These are phyloP conservation scores for Listronotus bonariensis DNA, from an alignment of 1,140 invertebrate species.

Conservation along the genomic window DNA sequence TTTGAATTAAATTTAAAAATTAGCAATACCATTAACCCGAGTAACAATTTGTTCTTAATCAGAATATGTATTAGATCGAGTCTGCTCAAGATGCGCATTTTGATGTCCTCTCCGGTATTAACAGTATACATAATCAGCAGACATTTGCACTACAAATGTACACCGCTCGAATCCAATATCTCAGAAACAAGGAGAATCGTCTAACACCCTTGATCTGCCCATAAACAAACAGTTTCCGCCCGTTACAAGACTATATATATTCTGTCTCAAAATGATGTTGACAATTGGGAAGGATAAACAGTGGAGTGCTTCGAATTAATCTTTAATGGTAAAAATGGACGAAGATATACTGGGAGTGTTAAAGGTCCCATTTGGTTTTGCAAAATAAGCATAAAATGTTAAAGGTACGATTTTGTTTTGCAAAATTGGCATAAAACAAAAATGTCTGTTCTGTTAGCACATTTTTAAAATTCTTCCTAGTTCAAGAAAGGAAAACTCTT, in stretches of 20 bases:
- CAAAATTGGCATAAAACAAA: no score
- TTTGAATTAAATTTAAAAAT: no score
- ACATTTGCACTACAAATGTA: constrained; percentile 20
- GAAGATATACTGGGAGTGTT: no score
- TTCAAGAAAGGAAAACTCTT: no score
- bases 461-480: no score
- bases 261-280: constrained; percentile 10
- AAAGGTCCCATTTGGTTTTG: no score
- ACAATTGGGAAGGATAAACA: constrained; percentile 1
- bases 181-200: constrained; percentile 11
- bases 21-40: no score
- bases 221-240: constrained; percentile 18
- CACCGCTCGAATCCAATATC: constrained; percentile 16
- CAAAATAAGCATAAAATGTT: no score
- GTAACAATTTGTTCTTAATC: neutral
- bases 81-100: constrained; percentile 15
- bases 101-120: constrained; percentile 16
- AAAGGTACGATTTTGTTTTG: no score
- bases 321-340: no score
- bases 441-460: no score
- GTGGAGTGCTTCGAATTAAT: no score
- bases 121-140: constrained; percentile 17
- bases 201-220: constrained; percentile 15
- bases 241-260: constrained; percentile 11
- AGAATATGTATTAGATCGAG: neutral